phyloP scores from a whole-genome alignment of 2,797 vertebrate genomes.

The Phoeniculus purpureus region DNA sequence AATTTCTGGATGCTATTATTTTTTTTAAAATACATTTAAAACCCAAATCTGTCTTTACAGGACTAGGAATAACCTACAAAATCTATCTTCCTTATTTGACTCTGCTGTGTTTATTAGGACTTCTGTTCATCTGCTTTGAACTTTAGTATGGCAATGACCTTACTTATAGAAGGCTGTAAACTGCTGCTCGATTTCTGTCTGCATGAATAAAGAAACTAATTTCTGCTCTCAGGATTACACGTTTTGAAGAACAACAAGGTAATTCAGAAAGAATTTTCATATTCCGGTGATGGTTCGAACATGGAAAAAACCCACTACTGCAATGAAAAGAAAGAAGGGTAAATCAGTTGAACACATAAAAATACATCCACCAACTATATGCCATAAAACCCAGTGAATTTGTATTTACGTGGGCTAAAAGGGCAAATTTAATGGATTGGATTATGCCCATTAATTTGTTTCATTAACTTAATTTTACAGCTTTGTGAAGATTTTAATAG shows the following conservation, averaged over 20 bases:
- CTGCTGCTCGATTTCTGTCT: not conserved
- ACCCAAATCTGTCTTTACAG: not conserved
- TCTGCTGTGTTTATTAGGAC: not conserved
- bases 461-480: conserved; percentile 33
- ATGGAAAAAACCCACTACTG: not conserved
- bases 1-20: not conserved
- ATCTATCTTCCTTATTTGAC: not conserved
- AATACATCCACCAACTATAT: not conserved
- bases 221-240: not conserved
- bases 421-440: not conserved
- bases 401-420: conserved; percentile 13
- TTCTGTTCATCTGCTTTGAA: not conserved
- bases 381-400: not conserved
- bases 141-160: not conserved
- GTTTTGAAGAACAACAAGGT: not conserved
- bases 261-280: not conserved
- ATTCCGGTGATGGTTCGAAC: not conserved
- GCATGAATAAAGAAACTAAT: not conserved
- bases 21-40: not conserved
- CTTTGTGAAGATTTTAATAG: conserved; percentile 8
- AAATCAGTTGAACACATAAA: not conserved
- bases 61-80: not conserved
- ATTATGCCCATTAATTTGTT: conserved; percentile 19
- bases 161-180: not conserved
- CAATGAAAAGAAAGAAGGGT: not conserved